Conservation (phyloP, 2,113 vertebrate species). For the Monopterus albus region DNA sequence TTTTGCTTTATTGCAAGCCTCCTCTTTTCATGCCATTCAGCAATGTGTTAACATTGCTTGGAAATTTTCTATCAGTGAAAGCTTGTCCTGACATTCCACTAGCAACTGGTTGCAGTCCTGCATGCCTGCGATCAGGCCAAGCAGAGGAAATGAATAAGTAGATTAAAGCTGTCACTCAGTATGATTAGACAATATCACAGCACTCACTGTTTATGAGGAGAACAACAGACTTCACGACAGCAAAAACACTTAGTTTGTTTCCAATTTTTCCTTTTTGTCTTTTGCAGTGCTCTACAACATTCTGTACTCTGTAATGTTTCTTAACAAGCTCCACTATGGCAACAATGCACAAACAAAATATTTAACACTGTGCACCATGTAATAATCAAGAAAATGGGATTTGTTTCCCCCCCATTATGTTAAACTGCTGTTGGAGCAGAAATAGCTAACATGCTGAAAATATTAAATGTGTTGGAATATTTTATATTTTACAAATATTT, state of each 20-base stretch:
- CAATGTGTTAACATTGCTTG: background rate
- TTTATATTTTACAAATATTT: too few relatives aligned
- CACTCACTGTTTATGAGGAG: background rate
- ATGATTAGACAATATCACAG: conserved; percentile 11
- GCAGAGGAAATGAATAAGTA: conserved; percentile 43
- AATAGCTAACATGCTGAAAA: too few relatives aligned
- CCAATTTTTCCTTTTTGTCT: background rate
- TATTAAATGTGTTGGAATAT: too few relatives aligned
- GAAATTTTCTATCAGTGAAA: conserved; percentile 4
- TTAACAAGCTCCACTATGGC: too few relatives aligned
- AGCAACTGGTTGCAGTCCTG: conserved; percentile 4
- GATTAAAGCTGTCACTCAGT: conserved; percentile 31
- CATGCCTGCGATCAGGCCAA: conserved; percentile 25
- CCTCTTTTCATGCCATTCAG: background rate
- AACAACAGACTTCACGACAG: background rate
- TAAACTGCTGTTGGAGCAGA: too few relatives aligned
- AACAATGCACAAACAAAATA: too few relatives aligned
- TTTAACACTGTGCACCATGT: too few relatives aligned
- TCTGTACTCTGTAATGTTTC: too few relatives aligned
- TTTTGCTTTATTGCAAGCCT: background rate
- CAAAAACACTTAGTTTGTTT: background rate
- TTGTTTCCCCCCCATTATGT: too few relatives aligned
- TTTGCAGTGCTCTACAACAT: background rate
- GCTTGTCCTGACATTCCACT: conserved; percentile 16
- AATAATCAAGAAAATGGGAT: too few relatives aligned